Evolutionary conservation across 2,113 vertebrate genomes (phyloP).

Genomic region (Octodon degus): DNA sequence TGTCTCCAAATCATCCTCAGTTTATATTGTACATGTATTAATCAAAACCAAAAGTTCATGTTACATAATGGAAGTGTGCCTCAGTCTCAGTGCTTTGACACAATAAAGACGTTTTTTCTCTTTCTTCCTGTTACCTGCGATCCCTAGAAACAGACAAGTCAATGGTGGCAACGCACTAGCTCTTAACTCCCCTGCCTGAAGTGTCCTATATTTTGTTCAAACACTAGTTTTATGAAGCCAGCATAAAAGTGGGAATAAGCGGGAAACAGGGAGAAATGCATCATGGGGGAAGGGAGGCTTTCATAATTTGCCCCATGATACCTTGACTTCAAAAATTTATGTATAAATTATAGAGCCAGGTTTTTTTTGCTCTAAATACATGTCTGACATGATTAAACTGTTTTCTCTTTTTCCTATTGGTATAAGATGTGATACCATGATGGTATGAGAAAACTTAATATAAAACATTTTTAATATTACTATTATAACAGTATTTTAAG

Average conservation of each 20-base stretch:
- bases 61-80: not conserved
- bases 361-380: conserved; percentile 34
- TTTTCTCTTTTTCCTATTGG: conserved; percentile 32
- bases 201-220: not conserved
- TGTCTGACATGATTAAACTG: not conserved
- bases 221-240: not conserved
- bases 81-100: not conserved
- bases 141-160: not conserved
- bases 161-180: not conserved
- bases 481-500: not conserved
- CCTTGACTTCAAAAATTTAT: not conserved
- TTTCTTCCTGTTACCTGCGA: not conserved
- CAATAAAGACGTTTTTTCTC: not conserved
- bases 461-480: not conserved
- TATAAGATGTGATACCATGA: not conserved
- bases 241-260: not conserved
- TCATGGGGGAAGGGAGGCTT: not conserved
- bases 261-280: not conserved
- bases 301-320: not conserved
- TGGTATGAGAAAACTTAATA: not conserved
- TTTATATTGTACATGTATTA: not conserved
- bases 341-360: conserved; percentile 12
- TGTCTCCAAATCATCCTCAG: not conserved
- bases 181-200: not conserved
- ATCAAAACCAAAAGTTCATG: not conserved